phyloP scores from a whole-genome alignment of 64 coral and sea anemone genomes.

The Porites lutea region DNA sequence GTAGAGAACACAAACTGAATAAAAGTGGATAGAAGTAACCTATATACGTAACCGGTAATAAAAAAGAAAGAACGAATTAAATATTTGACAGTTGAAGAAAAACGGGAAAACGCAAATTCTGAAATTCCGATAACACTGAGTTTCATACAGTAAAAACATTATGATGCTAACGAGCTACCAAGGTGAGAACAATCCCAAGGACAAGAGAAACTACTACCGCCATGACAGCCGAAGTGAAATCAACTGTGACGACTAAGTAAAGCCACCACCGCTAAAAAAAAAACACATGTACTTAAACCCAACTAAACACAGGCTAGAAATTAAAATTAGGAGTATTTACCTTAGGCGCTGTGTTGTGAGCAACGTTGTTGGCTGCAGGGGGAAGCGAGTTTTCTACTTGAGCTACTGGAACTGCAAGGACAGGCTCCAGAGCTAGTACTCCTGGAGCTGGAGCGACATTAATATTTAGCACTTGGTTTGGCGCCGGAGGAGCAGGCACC shows the following conservation, averaged over 20 bases:
- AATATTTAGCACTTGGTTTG: constrained; percentile 18
- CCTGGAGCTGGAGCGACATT: constrained; percentile 13
- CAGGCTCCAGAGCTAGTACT: background rate
- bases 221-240: background rate
- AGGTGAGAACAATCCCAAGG: background rate
- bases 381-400: constrained; percentile 8
- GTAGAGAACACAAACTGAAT: background rate
- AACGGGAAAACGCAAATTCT: too few relatives aligned
- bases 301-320: background rate
- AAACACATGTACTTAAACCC: background rate
- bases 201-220: background rate
- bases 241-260: background rate
- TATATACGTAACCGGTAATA: too few relatives aligned
- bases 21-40: constrained; percentile 8
- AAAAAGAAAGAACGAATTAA: too few relatives aligned
- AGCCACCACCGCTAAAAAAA: background rate
- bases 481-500: constrained; percentile 17
- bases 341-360: background rate
- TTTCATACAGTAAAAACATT: background rate
- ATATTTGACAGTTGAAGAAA: too few relatives aligned
- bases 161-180: background rate
- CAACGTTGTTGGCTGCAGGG: constrained; percentile 11
- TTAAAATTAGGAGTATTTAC: background rate
- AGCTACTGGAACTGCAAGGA: constrained; percentile 29
- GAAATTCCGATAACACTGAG: background rate